Percentiles rank a stretch among this genome's conserved stretches.
phyloP scores from a whole-genome alignment of 2,113 vertebrate genomes.

The Cheilinus undulatus region DNA sequence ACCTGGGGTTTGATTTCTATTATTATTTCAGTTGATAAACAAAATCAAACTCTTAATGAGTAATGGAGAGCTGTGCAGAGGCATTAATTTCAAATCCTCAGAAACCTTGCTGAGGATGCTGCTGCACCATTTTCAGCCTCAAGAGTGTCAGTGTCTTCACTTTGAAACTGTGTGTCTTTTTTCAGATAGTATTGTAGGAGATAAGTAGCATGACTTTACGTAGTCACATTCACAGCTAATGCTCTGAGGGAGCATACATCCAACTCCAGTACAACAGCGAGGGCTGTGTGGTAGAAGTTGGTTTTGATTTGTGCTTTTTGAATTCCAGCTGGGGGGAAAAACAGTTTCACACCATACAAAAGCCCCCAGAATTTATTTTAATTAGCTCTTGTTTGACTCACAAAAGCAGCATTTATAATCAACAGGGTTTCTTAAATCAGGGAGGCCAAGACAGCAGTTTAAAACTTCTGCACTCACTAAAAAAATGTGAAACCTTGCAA shows the following conservation, averaged over 20 bases:
- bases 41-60: conserved; percentile 81
- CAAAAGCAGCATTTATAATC: conserved; percentile 52
- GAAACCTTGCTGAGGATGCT: conserved; percentile 42
- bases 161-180: conserved; percentile 16
- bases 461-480: too few species aligned
- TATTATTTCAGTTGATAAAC: conserved; percentile 83
- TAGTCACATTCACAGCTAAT: conserved; percentile 5
- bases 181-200: conserved; percentile 28
- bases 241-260: background rate
- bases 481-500: too few species aligned
- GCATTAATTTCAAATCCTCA: conserved; percentile 60
- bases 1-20: conserved; percentile 85
- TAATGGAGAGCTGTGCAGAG: conserved; percentile 65
- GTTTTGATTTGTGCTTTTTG: conserved; percentile 16
- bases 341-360: conserved; percentile 26
- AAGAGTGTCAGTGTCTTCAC: conserved; percentile 19
- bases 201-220: conserved; percentile 8
- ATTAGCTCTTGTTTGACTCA: conserved; percentile 63
- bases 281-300: conserved; percentile 19
- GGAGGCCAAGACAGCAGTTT: too few species aligned
- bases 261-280: background rate
- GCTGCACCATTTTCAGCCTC: conserved; percentile 30
- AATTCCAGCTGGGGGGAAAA: conserved; percentile 23
- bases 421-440: conserved; percentile 11
- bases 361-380: conserved; percentile 45